Base-by-base conservation (phyloP, 1,140 invertebrate species). In the Geopemphigus sp. region DNA sequence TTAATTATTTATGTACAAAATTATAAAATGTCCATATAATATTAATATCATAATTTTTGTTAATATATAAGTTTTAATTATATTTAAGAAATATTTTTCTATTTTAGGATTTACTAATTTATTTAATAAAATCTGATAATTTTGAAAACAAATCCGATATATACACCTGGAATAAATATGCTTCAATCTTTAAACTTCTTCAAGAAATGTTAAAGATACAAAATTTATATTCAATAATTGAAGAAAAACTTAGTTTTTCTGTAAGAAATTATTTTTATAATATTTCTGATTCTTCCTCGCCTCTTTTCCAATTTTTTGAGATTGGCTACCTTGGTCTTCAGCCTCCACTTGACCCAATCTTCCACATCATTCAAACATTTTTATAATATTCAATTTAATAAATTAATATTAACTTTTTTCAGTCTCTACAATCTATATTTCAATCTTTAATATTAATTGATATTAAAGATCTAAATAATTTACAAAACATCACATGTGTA, bases 181-280 rank as follows among this genome's bases (percentile, higher is more conserved):
- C 57, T n/a, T 14, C 19, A 47, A 45, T 56, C 10, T 61, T 78
- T 12, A 59, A 32, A 50, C n/a, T 78, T 47, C 56, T 78, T 47
- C 73, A 78, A 78, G 73, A 78, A 61, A 61, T 78, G 22, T 61
- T 78, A 61, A 78, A 78, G 1, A n/a, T 78, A 3, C n/a, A 26
- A 59, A 47, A 78, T 26, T 14, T 78, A 24, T 78, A 78, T 78
- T 39, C 47, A 78, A 26, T 47, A 78, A 47, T 78, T 61, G 73
- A 61, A 47, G 73, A 78, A 22, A 74, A 74, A 50, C 56, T 78
- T 61, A 10, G 22, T 24, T 10, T 32, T 45, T 24, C 73, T 12
- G 73, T 78, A 78, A 29, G 56, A 74, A 57, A 3, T 11, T 39
- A 32, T 73, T 56, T 8, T 32, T n/a, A 22, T 39, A 0, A 32